These are phyloP conservation scores for Phengaris arion DNA, from an alignment of 2,888 invertebrate genomes.

Conservation along the genomic window DNA sequence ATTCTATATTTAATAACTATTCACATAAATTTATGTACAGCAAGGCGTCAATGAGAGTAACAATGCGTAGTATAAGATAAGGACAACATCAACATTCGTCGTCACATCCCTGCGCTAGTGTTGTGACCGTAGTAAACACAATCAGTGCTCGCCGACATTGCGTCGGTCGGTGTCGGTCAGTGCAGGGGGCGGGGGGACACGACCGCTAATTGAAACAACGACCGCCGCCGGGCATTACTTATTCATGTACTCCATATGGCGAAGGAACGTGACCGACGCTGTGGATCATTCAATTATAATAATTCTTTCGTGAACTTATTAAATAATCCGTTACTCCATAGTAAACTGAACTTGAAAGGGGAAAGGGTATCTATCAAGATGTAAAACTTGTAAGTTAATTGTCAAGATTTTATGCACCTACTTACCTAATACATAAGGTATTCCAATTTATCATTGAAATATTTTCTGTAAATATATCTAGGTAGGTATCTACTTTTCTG, in stretches of 20 bases:
- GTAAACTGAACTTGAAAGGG: too few species aligned
- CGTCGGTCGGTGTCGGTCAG: conserved; percentile 43
- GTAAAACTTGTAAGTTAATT: too few species aligned
- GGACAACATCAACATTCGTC: not conserved
- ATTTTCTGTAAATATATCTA: too few species aligned
- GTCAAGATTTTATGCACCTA: too few species aligned
- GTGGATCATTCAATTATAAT: conserved; percentile 76
- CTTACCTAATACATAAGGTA: too few species aligned
- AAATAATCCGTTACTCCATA: not conserved
- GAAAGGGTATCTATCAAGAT: too few species aligned
- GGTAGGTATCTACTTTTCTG: too few species aligned
- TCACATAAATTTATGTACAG: too few species aligned
- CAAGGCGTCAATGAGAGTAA: too few species aligned
- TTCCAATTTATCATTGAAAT: too few species aligned
- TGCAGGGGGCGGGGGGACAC: conserved; percentile 64
- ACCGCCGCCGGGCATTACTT: conserved; percentile 74
- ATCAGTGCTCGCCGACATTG: not conserved
- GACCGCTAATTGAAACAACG: conserved; percentile 79
- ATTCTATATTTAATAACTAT: too few species aligned
- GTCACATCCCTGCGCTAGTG: not conserved
- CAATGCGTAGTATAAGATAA: not conserved
- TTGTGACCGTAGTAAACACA: conserved; percentile 6
- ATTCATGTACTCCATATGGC: conserved; percentile 78
- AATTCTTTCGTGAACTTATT: conserved; percentile 50
- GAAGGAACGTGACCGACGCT: conserved; percentile 72